These are phyloP conservation scores for Anodontia alba DNA, from an alignment of 2,888 invertebrate genomes.

Conservation along the genomic window DNA sequence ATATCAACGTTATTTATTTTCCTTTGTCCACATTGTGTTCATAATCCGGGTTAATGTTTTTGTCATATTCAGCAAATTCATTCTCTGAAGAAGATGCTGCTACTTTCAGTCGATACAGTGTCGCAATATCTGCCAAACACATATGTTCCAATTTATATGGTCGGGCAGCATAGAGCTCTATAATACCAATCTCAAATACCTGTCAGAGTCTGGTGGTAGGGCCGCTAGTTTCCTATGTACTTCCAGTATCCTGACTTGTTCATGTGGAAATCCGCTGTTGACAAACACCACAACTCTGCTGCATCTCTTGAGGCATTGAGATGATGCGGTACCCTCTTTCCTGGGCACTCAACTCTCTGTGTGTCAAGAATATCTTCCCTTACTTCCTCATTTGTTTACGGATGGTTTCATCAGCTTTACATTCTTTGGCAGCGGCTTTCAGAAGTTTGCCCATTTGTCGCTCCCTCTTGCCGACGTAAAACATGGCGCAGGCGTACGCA, in stretches of 20 bases:
- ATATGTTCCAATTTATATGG: not conserved
- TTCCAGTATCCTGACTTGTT: not conserved
- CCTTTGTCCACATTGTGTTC: not conserved
- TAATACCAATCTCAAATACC: conserved; percentile 11
- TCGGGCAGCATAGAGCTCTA: conserved; percentile 19
- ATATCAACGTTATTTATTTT: not conserved
- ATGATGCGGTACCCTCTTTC: too few species aligned
- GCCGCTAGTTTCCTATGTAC: not conserved
- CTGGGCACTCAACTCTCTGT: too few species aligned
- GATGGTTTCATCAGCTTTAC: not conserved
- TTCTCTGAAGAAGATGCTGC: not conserved
- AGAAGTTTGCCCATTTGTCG: conserved; percentile 14
- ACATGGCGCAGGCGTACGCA: too few species aligned
- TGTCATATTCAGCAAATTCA: not conserved
- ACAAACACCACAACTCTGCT: not conserved
- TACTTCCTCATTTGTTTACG: conserved; percentile 26
- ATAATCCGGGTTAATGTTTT: not conserved
- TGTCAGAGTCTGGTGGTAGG: not conserved
- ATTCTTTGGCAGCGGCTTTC: conserved; percentile 15
- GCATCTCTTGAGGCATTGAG: conserved; percentile 29
- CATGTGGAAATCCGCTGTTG: conserved; percentile 30
- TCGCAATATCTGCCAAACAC: conserved; percentile 15
- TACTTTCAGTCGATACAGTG: not conserved
- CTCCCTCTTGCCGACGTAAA: conserved; percentile 25
- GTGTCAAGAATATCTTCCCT: conserved; percentile 37